These are phyloP conservation scores for Peromyscus leucopus DNA, from an alignment of 2,113 vertebrate species.

Conservation along the genomic window DNA sequence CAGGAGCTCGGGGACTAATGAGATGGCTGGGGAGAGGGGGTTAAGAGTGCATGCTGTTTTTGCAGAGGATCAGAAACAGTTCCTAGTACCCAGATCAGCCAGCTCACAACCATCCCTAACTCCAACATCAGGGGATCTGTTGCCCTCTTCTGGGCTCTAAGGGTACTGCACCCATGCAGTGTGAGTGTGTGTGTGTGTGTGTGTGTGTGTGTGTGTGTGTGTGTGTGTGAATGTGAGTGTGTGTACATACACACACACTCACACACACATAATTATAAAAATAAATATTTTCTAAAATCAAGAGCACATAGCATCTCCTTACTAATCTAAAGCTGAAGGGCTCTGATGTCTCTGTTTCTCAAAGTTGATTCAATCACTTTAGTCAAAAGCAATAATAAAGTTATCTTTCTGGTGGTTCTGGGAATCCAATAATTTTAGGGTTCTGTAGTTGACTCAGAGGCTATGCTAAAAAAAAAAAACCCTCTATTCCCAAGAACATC, in stretches of 20 bases:
- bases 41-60: background rate
- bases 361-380: background rate
- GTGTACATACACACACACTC: background rate
- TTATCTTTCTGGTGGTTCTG: constrained; percentile 6
- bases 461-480: no score
- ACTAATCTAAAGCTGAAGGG: background rate
- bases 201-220: background rate
- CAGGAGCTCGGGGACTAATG: no score
- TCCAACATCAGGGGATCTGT: background rate
- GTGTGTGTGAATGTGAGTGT: background rate
- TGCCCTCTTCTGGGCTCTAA: background rate
- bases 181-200: background rate
- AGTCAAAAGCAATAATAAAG: background rate
- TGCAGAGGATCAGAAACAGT: background rate
- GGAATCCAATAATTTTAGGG: background rate
- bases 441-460: background rate
- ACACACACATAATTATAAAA: background rate
- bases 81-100: background rate
- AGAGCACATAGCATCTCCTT: background rate
- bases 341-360: background rate
- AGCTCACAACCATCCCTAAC: background rate
- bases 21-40: background rate
- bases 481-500: background rate
- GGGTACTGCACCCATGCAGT: background rate
- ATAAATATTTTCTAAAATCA: background rate